phyloP scores from a whole-genome alignment of 1,140 invertebrate genomes.

The Micrasema minimum region DNA sequence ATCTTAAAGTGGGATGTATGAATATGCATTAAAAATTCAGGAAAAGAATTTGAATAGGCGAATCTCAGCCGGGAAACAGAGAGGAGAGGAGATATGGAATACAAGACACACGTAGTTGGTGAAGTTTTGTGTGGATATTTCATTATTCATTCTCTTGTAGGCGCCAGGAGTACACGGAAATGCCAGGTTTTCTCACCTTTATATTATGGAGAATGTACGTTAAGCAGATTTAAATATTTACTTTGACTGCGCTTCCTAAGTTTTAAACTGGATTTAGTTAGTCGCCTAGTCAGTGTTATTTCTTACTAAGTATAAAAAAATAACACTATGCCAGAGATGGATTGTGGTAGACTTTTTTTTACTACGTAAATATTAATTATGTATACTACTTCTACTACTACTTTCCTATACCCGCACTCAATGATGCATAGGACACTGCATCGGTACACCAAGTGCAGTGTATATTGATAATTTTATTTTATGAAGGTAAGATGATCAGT shows the following conservation, averaged over 20 bases:
- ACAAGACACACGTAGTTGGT: constrained; percentile 20
- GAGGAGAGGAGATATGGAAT: too few species aligned
- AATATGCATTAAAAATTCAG: constrained; percentile 45
- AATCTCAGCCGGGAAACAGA: constrained; percentile 24
- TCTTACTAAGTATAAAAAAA: constrained; percentile 8
- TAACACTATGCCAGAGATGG: neutral
- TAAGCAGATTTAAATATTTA: constrained; percentile 31
- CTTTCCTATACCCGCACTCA: too few species aligned
- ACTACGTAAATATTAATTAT: too few species aligned
- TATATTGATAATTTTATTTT: too few species aligned
- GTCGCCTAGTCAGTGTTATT: constrained; percentile 17
- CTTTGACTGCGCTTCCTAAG: constrained; percentile 26
- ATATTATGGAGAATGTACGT: constrained; percentile 14
- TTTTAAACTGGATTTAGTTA: constrained; percentile 30
- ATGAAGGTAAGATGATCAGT: too few species aligned
- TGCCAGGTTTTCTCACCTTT: constrained; percentile 32
- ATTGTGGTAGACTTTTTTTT: too few species aligned
- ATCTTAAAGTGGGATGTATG: constrained; percentile 45
- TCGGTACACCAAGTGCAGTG: too few species aligned
- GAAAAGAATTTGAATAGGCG: constrained; percentile 43
- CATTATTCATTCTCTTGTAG: constrained; percentile 42
- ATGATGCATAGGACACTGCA: too few species aligned
- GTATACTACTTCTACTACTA: too few species aligned
- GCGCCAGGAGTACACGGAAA: constrained; percentile 6
- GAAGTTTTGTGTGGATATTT: constrained; percentile 44